Conservation (phyloP, 2,797 vertebrate genomes). For the Mus caroli region DNA sequence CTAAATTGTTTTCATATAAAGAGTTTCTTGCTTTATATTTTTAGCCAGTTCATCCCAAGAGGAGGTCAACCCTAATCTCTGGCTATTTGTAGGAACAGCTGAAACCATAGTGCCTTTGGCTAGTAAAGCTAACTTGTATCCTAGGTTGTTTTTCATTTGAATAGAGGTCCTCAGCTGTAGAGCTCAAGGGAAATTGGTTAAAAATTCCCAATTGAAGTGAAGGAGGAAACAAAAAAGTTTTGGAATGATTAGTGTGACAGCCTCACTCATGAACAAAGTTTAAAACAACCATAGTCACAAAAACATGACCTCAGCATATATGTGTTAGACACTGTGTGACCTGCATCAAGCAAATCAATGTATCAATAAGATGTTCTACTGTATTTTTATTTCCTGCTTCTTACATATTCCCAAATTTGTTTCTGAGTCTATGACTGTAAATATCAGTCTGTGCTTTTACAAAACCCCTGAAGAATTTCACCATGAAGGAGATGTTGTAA, state of each 20-base stretch:
- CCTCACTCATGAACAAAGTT: background rate
- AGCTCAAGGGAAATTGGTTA: background rate
- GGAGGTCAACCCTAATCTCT: background rate
- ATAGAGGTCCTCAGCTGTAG: background rate
- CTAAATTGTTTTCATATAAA: background rate
- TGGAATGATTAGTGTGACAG: background rate
- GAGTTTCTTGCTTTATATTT: background rate
- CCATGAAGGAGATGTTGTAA: background rate
- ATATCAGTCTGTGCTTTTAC: background rate
- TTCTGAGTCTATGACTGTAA: fast-evolving
- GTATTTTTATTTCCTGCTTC: background rate
- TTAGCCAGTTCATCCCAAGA: background rate
- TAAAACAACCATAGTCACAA: background rate
- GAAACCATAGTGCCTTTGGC: background rate
- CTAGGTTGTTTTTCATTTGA: background rate
- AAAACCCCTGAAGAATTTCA: background rate
- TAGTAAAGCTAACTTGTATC: background rate
- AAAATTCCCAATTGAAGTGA: background rate
- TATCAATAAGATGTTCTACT: background rate
- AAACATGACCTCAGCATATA: background rate
- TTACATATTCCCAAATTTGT: background rate
- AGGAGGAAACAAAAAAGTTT: background rate
- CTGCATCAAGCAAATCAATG: background rate
- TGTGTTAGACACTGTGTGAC: background rate
- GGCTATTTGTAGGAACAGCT: background rate